Conservation (phyloP, 2,888 invertebrate species). For the Plagodis pulveraria region DNA sequence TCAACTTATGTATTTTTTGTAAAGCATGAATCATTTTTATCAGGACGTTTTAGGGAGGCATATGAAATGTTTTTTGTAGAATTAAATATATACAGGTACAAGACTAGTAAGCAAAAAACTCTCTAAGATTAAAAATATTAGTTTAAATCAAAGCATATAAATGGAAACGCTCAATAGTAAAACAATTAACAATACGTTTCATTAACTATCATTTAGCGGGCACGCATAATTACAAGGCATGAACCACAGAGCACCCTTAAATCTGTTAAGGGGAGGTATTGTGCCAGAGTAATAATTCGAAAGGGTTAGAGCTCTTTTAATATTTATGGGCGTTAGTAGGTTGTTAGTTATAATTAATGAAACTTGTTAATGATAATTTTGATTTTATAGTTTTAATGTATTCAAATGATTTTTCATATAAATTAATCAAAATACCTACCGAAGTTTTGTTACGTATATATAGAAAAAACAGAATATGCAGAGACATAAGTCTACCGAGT, state of each 20-base stretch:
- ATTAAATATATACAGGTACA: background rate
- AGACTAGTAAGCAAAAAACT: background rate
- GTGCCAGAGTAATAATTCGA: slow-evolving; percentile 24
- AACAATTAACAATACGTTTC: slow-evolving; percentile 13
- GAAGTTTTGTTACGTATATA: no score
- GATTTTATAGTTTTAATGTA: background rate
- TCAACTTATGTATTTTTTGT: no score
- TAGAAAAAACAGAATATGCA: no score
- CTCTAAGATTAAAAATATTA: background rate
- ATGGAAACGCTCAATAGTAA: slow-evolving; percentile 30
- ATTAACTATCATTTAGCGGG: slow-evolving; percentile 28
- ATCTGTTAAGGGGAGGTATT: slow-evolving; percentile 28
- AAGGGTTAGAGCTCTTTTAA: slow-evolving; percentile 27
- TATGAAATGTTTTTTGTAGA: no score
- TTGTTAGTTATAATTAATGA: slow-evolving; percentile 12
- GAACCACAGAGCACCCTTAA: slow-evolving; percentile 27
- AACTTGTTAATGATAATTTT: slow-evolving; percentile 3
- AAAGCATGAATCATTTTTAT: no score
- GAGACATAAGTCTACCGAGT: no score
- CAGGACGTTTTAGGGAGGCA: no score
- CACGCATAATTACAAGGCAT: slow-evolving; percentile 36
- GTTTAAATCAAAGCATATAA: background rate
- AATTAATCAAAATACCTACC: no score
- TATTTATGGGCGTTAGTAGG: slow-evolving; percentile 22
- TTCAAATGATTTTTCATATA: no score